Percentiles rank a stretch among this genome's conserved stretches.
phyloP scores from a whole-genome alignment of 2,888 invertebrate genomes.

The Lepidochitona cinerea region DNA sequence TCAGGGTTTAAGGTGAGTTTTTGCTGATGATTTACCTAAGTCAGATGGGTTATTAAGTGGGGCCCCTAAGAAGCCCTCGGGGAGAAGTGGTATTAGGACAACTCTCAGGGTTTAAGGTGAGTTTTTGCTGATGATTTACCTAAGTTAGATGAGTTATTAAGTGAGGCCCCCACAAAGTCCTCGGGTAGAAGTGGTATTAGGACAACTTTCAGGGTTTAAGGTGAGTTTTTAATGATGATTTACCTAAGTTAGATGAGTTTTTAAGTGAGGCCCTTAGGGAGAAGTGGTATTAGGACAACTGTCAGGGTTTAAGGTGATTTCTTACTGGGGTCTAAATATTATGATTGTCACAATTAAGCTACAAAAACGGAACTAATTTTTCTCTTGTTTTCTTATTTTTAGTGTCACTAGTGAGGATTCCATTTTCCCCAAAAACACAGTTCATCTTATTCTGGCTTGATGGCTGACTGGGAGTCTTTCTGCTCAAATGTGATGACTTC shows the following conservation, averaged over 20 bases:
- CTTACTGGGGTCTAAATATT: too few species aligned
- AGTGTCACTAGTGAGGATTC: too few species aligned
- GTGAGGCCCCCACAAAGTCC: constrained; percentile 46
- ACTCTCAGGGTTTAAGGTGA: constrained; percentile 52
- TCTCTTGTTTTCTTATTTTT: too few species aligned
- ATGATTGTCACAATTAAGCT: too few species aligned
- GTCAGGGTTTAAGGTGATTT: constrained; percentile 44
- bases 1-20: too few species aligned
- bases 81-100: constrained; percentile 57
- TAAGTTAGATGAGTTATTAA: constrained; percentile 74
- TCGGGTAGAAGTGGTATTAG: constrained; percentile 55
- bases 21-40: too few species aligned
- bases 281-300: constrained; percentile 59
- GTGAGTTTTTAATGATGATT: constrained; percentile 50
- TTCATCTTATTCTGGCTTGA: too few species aligned
- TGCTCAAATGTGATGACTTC: background rate
- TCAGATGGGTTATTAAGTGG: constrained; percentile 55
- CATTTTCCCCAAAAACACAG: too few species aligned
- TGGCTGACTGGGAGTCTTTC: too few species aligned
- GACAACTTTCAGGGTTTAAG: constrained; percentile 57
- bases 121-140: constrained; percentile 76
- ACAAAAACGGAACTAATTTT: too few species aligned
- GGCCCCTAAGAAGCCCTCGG: constrained; percentile 47
- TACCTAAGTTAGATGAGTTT: constrained; percentile 77
- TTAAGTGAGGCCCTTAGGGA: constrained; percentile 44